Evolutionary conservation across 1,140 invertebrate species (phyloP), one percentile per base, ranked within the genome.

Genomic region (Lepidurus couesii): DNA sequence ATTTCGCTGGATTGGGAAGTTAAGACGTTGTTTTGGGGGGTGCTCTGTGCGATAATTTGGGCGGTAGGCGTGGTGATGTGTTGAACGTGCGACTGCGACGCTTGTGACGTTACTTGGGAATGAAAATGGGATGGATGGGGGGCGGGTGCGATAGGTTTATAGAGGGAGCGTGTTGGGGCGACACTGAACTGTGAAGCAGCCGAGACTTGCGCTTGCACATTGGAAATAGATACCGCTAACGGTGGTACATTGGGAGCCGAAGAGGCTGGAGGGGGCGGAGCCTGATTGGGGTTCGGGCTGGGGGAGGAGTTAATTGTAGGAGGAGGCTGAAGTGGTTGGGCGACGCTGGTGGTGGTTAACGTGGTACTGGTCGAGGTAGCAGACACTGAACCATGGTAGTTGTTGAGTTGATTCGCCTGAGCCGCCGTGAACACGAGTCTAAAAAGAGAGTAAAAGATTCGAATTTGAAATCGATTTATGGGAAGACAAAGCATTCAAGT

Each of bases 241-340:
- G 53, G 21, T 78, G 21, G 79, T 78, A 78, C 80, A 81, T 11
- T 80, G 80, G 26, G 80, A 80, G 43, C 73, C 74, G 53, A 80
- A 24, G 80, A 80, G 21, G 77, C 81, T 78, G 81, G 84, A 86
- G 87, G 83, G 83, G 76, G 84, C 79, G 86, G 86, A 76, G 85
- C 84, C 53, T 84, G 83, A 10, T 83, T 53, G 75, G 10, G 45
- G 82, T 84, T 85, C 77, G 85, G 83, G 74, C 84, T 83, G 0
- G 84, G 77, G 7, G 83, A 76, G 43, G 82, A 79, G 80, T 82
- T 85, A 84, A 88, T 88, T 1, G 88, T 88, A 9, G 88, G 87
- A 4, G 89, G 87, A 7, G 88, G 87, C 87, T 88, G 88, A 16
- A 89, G 88, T 0, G 86, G 86, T 73, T 87, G 82, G 42, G 87